Evolutionary conservation across 2,888 invertebrate genomes (phyloP).

Genomic region (Mythimna albipuncta): DNA sequence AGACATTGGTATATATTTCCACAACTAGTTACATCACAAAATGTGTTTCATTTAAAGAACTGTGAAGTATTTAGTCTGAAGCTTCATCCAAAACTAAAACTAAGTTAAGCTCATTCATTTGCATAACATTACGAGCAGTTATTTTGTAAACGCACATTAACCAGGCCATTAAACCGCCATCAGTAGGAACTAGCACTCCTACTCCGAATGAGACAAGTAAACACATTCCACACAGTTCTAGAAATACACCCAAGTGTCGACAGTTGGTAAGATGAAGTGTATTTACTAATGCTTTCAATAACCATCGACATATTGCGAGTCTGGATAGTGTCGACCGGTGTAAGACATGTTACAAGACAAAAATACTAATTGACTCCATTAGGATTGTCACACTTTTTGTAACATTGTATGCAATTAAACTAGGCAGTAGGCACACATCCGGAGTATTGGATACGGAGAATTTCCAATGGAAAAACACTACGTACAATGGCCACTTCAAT

Average conservation of each 20-base stretch:
- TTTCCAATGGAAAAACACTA: constrained; percentile 14
- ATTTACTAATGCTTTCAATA: constrained; percentile 36
- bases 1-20: background rate
- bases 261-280: constrained; percentile 40
- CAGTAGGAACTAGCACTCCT: constrained; percentile 50
- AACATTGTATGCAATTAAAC: constrained; percentile 25
- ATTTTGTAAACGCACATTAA: constrained; percentile 42
- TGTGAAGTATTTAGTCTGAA: background rate
- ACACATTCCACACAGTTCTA: constrained; percentile 51
- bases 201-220: constrained; percentile 55
- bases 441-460: constrained; percentile 6
- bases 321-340: constrained; percentile 38
- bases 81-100: background rate
- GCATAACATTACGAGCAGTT: constrained; percentile 43
- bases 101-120: constrained; percentile 12
- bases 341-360: constrained; percentile 8
- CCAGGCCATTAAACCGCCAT: constrained; percentile 37
- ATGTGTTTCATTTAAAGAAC: background rate
- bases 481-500: background rate
- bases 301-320: constrained; percentile 31
- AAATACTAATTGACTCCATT: constrained; percentile 4
- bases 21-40: background rate
- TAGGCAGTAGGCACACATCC: constrained; percentile 8
- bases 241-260: constrained; percentile 58
- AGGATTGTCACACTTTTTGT: constrained; percentile 8